Evolutionary conservation across 2,113 vertebrate genomes (phyloP), one percentile per base, ranked within the genome.

Genomic region (Eulemur rufifrons): DNA sequence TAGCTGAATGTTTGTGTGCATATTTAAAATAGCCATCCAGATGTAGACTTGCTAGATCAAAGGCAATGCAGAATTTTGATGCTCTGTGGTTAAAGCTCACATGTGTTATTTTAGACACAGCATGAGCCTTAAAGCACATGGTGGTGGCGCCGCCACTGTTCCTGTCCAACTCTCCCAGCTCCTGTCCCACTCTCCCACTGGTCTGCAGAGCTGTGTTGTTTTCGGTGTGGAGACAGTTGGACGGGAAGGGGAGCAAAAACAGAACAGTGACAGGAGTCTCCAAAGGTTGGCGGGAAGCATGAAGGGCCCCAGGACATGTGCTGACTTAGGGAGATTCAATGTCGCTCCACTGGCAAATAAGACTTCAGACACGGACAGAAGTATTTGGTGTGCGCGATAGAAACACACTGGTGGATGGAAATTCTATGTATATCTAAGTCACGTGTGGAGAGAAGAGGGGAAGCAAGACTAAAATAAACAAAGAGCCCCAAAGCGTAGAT

Each of bases 381-480:
- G 34, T 45, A 64, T 84, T 81, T 80, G 50, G 18, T 86, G 54
- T 68, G 6, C 63, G 45, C 50, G 34, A 86, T 29, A 39, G 83
- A 80, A 94, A 96, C 45, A 63, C n/a, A 27, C 9, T 6, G 37
- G 71, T 29, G 45, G 64, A 39, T 74, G n/a, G 84, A 82, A 96
- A 89, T 89, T 81, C 47, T 69, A 80, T 81, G 56, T 45, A 12
- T 47, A 66, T 59, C 81, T 74, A 56, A 96, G 74, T 68, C 89
- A 77, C 63, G 17, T 45, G 18, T 47, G 59, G 86, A 77, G 84
- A 64, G 71, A 80, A 95, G 50, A 76, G n/a, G 85, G 29, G 81
- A 82, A 23, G 52, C n/a, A 61, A 90, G 61, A 74, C 84, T 81
- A 82, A 96, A 92, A 87, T 94, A 95, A 78, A 63, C 89, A 85